These are phyloP conservation scores for Podarcis raffonei DNA, from an alignment of 2,113 vertebrate genomes.

Conservation along the genomic window DNA sequence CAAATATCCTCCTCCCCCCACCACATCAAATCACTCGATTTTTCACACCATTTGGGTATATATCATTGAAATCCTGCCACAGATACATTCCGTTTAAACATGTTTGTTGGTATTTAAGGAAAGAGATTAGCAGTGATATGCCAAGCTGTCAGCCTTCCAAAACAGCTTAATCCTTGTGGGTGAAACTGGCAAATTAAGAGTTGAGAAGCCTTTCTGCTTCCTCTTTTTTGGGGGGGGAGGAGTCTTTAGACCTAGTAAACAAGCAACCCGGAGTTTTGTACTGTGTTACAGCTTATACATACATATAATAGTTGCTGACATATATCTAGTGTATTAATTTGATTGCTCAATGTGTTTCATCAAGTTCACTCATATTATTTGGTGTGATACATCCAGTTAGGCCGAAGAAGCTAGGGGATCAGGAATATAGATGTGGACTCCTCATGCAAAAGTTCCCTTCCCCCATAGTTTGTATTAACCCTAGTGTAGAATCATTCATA, in stretches of 20 bases:
- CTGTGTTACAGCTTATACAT: background rate
- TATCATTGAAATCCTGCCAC: conserved; percentile 15
- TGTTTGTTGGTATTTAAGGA: conserved; percentile 8
- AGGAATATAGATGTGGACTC: background rate
- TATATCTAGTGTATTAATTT: too few species aligned
- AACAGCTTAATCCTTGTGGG: background rate
- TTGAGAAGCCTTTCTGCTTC: background rate
- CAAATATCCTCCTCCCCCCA: background rate
- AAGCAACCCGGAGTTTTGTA: background rate
- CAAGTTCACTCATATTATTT: background rate
- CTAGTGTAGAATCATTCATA: background rate
- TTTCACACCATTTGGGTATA: background rate
- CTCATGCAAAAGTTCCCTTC: background rate
- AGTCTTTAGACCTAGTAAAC: background rate
- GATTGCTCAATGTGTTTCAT: background rate
- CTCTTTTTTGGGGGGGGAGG: too few species aligned
- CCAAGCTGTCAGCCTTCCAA: background rate
- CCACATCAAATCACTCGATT: background rate
- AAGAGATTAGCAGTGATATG: background rate
- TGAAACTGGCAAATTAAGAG: background rate
- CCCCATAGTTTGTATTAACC: background rate
- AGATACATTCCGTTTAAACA: conserved; percentile 16
- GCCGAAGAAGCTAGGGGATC: background rate
- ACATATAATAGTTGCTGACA: background rate
- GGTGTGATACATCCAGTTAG: background rate